Conservation (phyloP, 2,888 invertebrate species). For the Orgyia antiqua region DNA sequence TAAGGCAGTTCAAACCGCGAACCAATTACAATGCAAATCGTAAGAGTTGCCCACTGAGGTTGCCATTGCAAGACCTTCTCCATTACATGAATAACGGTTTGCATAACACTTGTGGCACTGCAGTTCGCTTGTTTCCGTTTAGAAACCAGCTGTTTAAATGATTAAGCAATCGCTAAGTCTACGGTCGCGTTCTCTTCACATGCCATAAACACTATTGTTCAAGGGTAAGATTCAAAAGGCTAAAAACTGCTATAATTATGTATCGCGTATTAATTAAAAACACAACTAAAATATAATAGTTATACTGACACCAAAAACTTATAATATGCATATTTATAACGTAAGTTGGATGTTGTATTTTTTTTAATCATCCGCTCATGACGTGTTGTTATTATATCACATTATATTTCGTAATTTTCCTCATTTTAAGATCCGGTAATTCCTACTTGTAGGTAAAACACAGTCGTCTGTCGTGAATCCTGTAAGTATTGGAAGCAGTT, state of each 20-base stretch:
- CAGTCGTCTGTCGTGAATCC: conserved; percentile 26
- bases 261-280: conserved; percentile 7
- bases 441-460: conserved; percentile 18
- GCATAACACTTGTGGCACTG: conserved; percentile 45
- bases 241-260: conserved; percentile 21
- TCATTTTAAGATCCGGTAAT: conserved; percentile 23
- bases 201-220: conserved; percentile 23
- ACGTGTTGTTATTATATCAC: conserved; percentile 20
- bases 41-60: conserved; percentile 37
- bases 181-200: conserved; percentile 33
- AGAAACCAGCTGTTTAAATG: conserved; percentile 51
- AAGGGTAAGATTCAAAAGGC: conserved; percentile 29
- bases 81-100: conserved; percentile 59
- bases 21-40: conserved; percentile 14
- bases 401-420: conserved; percentile 21
- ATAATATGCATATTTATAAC: too few relatives aligned
- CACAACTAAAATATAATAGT: conserved; percentile 8
- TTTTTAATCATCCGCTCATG: conserved; percentile 15
- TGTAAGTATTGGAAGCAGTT: conserved; percentile 14
- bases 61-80: conserved; percentile 52
- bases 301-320: too few relatives aligned
- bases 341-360: too few relatives aligned
- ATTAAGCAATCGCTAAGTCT: conserved; percentile 47
- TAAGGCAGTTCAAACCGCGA: not conserved
- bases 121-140: conserved; percentile 57